phyloP scores from a whole-genome alignment of 2,113 vertebrate species.

The Mormyrus iriodes region DNA sequence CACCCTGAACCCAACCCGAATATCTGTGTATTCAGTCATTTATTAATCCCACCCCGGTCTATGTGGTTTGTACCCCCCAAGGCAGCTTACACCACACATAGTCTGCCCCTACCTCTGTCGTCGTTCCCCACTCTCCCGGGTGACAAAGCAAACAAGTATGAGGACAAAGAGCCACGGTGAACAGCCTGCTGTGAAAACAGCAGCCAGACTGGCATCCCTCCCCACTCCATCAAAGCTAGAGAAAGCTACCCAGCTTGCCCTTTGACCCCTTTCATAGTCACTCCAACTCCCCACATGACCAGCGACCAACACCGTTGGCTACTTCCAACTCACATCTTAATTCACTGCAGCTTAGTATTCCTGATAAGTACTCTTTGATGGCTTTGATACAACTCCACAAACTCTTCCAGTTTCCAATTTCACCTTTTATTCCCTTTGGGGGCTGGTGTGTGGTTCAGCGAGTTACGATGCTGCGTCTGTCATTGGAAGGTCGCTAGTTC shows the following conservation, averaged over 20 bases:
- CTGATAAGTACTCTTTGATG: background rate
- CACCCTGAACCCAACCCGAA: constrained; percentile 32
- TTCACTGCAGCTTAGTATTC: background rate
- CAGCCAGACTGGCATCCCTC: constrained; percentile 46
- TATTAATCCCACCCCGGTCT: constrained; percentile 32
- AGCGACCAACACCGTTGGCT: background rate
- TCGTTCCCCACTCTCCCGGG: constrained; percentile 59
- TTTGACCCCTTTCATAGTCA: background rate
- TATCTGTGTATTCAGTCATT: constrained; percentile 43
- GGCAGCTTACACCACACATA: constrained; percentile 10
- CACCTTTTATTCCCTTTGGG: background rate
- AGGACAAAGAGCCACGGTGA: constrained; percentile 53
- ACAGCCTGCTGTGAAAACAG: constrained; percentile 66
- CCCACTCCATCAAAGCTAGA: constrained; percentile 23
- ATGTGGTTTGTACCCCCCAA: constrained; percentile 13
- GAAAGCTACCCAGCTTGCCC: background rate
- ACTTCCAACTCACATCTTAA: background rate
- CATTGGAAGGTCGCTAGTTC: background rate
- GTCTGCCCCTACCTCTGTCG: constrained; percentile 12
- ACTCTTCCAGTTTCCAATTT: background rate
- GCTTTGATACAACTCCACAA: background rate
- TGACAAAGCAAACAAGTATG: constrained; percentile 66
- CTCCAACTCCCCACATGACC: background rate
- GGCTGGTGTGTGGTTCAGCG: background rate
- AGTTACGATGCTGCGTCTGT: background rate